A percentile compares a stretch with the other conserved stretches of the same genome.
Conservation (phyloP, 2,888 invertebrate species). For the Cheilosia impressa region DNA sequence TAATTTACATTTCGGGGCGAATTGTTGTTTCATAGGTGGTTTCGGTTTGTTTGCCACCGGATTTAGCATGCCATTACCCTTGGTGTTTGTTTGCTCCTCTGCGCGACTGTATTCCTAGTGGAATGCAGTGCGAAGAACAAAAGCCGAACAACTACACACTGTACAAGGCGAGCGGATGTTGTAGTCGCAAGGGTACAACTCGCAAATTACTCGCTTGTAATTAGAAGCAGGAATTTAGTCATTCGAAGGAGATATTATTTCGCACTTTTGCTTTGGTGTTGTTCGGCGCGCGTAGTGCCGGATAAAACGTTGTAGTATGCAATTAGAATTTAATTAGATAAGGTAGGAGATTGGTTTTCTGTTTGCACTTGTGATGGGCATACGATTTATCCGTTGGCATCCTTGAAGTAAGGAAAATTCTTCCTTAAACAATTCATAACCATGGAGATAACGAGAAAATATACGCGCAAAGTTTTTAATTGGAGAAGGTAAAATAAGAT, state of each 20-base stretch:
- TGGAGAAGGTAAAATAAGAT: conserved; percentile 10
- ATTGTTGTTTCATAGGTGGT: conserved; percentile 69
- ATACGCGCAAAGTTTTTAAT: conserved; percentile 14
- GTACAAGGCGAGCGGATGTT: conserved; percentile 48
- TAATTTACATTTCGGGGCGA: conserved; percentile 70
- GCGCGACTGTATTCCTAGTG: background rate
- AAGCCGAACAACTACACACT: conserved; percentile 8
- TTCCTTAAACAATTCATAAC: conserved; percentile 37
- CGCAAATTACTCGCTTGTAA: conserved; percentile 61
- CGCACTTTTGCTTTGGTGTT: conserved; percentile 48
- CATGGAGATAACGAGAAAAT: conserved; percentile 22
- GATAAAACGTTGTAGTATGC: conserved; percentile 39
- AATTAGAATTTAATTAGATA: conserved; percentile 71
- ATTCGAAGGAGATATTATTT: conserved; percentile 54
- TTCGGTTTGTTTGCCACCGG: conserved; percentile 70
- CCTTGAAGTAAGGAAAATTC: conserved; percentile 10
- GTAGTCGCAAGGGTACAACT: conserved; percentile 28
- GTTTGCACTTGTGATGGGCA: conserved; percentile 26
- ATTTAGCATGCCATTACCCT: conserved; percentile 48
- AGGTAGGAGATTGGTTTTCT: conserved; percentile 51
- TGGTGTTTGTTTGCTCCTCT: conserved; percentile 25
- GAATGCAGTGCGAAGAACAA: conserved; percentile 38
- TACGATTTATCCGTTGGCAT: conserved; percentile 59
- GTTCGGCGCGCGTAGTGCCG: background rate
- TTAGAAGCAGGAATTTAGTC: conserved; percentile 68